Base-by-base conservation (phyloP, 2,113 vertebrate species). In the Apteryx owenii region DNA sequence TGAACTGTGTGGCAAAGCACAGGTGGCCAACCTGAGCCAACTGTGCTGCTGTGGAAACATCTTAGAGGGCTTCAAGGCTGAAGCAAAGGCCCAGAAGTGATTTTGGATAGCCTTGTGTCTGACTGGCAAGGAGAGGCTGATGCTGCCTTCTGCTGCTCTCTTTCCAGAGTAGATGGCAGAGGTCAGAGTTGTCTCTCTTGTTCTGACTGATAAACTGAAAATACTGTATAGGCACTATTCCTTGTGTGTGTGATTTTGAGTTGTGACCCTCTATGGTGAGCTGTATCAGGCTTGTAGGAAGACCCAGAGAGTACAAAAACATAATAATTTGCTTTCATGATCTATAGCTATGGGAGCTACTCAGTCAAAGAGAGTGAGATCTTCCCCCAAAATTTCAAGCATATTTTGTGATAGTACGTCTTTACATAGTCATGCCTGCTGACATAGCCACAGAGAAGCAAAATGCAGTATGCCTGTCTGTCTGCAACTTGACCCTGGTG, bases 21-120 rank as follows among this genome's bases (percentile, higher is more conserved):
- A 82, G 56, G 10, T 83, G 40, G 50, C 25, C 51, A 69, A 29
- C 33, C 22, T 69, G 54, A 70, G 40, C 31, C 4, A 40, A 7
- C n/a, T 1, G 4, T 33, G 29, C 22, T 3, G 36, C 2, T 3
- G 23, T 25, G 6, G 0, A 2, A 85, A n/a, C 29, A 50, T 42
- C 40, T 12, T 0, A 2, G 40, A 48, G 11, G 38, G 7, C 33
- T 86, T 83, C 5, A 4, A 62, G 93, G 21, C 10, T 80, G 26
- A 88, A 70, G 62, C 5, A 81, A 83, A 90, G 22, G 16, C 29
- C 44, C 54, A 26, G 50, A n/a, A 68, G 12, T n/a, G 42, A 84
- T 15, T 78, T 75, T 38, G 29, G n/a, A 7, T 7, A 73, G n/a
- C 21, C 48, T 71, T 19, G n/a, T 12, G 46, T 44, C 61, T 81